phyloP scores from a whole-genome alignment of 2,797 vertebrate genomes.

The Oreonectes daqikongensis region DNA sequence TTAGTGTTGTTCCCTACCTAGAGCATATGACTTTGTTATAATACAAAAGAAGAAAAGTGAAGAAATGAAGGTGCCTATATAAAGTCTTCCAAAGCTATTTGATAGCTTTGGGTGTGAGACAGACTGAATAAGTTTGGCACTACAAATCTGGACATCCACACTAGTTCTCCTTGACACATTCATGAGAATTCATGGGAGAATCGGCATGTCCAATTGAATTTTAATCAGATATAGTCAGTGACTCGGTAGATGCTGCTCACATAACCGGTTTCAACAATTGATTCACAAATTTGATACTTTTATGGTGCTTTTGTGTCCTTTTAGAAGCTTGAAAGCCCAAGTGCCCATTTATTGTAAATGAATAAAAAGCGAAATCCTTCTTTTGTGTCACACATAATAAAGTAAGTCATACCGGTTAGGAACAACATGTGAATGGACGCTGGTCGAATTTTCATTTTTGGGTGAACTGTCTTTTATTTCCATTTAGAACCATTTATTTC shows the following conservation, averaged over 20 bases:
- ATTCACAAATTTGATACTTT: conserved; percentile 9
- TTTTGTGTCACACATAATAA: neutral
- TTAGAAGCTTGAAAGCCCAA: neutral
- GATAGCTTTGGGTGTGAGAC: neutral
- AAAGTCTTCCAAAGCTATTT: neutral
- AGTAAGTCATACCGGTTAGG: neutral
- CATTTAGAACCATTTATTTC: too few species aligned
- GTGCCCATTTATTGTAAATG: neutral
- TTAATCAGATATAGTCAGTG: neutral
- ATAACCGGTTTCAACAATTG: neutral
- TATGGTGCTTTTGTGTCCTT: neutral
- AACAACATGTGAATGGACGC: neutral
- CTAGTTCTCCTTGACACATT: neutral
- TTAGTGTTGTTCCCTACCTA: too few species aligned
- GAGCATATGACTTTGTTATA: neutral
- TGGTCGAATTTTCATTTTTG: neutral
- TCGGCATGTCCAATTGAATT: neutral
- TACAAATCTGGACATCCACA: too few species aligned
- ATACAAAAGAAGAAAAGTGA: neutral
- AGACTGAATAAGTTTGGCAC: neutral
- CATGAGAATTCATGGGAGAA: neutral
- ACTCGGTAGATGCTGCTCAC: neutral
- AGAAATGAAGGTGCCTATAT: neutral
- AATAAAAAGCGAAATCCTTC: neutral
- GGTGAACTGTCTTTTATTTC: neutral